Conservation (phyloP, 2,113 vertebrate species). For the Promerops cafer region DNA sequence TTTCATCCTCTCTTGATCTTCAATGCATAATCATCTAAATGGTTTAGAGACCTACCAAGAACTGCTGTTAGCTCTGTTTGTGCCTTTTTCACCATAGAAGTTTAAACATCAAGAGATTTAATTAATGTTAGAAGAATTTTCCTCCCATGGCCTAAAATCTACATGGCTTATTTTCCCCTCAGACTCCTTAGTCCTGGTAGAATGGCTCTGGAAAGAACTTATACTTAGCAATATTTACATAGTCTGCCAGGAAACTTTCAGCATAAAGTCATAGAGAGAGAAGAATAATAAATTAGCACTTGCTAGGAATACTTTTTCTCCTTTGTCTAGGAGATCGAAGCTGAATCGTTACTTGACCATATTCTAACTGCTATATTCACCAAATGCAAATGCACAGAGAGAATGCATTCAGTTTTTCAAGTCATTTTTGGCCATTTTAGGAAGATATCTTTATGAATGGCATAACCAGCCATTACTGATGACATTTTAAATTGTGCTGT, state of each 20-base stretch:
- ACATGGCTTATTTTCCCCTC: constrained; percentile 67
- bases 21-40: constrained; percentile 57
- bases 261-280: not conserved
- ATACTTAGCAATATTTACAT: constrained; percentile 26
- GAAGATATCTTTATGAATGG: not conserved
- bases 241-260: constrained; percentile 5
- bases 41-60: constrained; percentile 65
- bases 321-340: not conserved
- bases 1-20: constrained; percentile 46
- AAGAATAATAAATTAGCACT: constrained; percentile 39
- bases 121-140: constrained; percentile 73
- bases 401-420: constrained; percentile 2
- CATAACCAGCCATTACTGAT: not conserved
- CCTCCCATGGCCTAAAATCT: constrained; percentile 63
- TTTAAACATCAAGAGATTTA: constrained; percentile 67
- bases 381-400: not conserved
- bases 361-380: not conserved
- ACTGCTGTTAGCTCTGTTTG: constrained; percentile 13
- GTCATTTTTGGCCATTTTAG: constrained; percentile 7
- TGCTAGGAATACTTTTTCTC: not conserved
- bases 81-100: constrained; percentile 45
- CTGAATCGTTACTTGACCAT: not conserved
- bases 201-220: constrained; percentile 29
- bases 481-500: not conserved
- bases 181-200: constrained; percentile 59